Percentiles rank a stretch among this genome's conserved stretches.
Conservation (phyloP, 2,113 vertebrate genomes). For the Vombatus ursinus region DNA sequence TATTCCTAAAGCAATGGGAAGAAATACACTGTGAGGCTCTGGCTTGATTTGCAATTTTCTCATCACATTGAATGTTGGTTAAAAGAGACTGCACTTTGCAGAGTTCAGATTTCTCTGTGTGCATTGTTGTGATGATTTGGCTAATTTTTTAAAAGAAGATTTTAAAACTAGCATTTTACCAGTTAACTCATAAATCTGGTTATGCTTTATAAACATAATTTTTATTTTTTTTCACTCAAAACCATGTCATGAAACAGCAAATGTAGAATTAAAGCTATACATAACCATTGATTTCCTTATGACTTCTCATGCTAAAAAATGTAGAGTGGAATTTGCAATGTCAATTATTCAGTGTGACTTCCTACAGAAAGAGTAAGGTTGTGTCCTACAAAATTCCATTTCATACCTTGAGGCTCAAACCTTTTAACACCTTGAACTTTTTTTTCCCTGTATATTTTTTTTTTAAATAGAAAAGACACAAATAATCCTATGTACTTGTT, state of each 20-base stretch:
- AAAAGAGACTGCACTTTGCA: conserved; percentile 20
- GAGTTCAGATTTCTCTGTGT: conserved; percentile 36
- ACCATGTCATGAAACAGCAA: conserved; percentile 1
- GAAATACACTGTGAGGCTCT: conserved; percentile 37
- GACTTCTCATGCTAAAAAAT: conserved; percentile 29
- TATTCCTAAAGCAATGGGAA: conserved; percentile 11
- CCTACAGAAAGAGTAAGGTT: conserved; percentile 13
- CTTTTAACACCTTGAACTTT: not conserved
- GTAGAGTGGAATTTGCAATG: not conserved
- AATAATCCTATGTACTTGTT: not conserved
- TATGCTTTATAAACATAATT: not conserved
- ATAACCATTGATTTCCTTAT: not conserved
- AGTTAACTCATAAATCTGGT: conserved; percentile 23
- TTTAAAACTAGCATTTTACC: conserved; percentile 37
- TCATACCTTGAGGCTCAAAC: not conserved
- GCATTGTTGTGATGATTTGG: not conserved
- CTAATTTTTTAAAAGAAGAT: conserved; percentile 47
- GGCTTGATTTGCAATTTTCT: conserved; percentile 23
- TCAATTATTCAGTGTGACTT: conserved; percentile 15
- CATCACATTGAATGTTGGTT: conserved; percentile 5
- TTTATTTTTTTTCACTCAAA: conserved; percentile 8
- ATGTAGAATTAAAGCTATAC: not conserved
- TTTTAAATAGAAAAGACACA: not conserved
- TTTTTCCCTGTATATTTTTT: not conserved
- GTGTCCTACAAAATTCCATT: not conserved